A percentile compares a stretch with the other conserved stretches of the same genome.
Conservation (phyloP, 2,113 vertebrate genomes). For the Sylvilagus bachmani region DNA sequence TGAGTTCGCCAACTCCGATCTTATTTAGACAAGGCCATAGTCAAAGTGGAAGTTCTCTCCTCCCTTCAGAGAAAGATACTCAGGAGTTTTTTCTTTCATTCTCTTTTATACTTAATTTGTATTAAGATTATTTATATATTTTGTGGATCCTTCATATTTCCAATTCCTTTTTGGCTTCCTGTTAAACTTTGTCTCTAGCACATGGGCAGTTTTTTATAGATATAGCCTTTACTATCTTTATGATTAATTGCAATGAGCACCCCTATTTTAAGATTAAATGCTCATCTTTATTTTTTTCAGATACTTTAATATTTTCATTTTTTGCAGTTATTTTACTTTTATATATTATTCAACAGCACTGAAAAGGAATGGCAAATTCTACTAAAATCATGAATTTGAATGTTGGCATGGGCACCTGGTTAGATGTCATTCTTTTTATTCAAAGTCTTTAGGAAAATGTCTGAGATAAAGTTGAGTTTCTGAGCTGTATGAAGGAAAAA, state of each 20-base stretch:
- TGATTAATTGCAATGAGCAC: neutral
- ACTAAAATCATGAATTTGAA: neutral
- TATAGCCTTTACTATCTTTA: neutral
- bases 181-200: neutral
- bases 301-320: neutral
- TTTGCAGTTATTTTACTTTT: constrained; percentile 7
- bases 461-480: neutral
- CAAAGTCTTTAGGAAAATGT: constrained; percentile 54
- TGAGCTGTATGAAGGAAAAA: constrained; percentile 18
- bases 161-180: constrained; percentile 16
- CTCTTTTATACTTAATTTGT: no score
- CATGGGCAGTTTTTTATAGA: neutral
- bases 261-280: constrained; percentile 7
- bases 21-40: no score
- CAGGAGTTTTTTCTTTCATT: no score
- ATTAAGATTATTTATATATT: neutral
- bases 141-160: neutral
- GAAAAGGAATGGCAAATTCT: neutral
- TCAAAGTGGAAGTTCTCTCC: no score
- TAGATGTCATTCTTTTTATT: neutral
- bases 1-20: no score
- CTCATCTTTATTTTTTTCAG: neutral
- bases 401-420: neutral
- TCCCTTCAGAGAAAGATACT: no score
- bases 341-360: neutral